Evolutionary conservation across 2,888 invertebrate genomes (phyloP), one percentile per base, ranked within the genome.

Genomic region (Apodemia mormo): DNA sequence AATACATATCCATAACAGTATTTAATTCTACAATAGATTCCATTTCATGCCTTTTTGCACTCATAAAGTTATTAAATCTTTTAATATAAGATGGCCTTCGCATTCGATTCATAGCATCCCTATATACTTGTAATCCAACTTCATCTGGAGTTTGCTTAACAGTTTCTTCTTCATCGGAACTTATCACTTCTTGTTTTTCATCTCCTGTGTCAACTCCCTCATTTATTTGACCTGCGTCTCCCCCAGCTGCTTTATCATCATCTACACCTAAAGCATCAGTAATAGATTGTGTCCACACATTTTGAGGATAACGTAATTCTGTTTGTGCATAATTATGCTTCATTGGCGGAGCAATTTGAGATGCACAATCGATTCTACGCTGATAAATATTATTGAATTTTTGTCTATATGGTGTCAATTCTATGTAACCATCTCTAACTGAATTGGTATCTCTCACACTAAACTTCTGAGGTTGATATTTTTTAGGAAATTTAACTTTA

Each of bases 401-500:
- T 68, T 94, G 90, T 45, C 94, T 94, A 56, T 88, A 92, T 9
- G 95, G 94, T 67, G 94, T 84, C 40, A 97, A 82, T 79, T 96
- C 96, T 71, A 95, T 93, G 76, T 94, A 96, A 12, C 96, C 96
- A 83, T 97, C 96, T 68, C 95, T 90, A 22, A 94, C 94, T 65
- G 95, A 94, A 66, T 93, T 89, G 0, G 94, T 92, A 70, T 92
- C 89, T 73, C 96, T 93, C 30, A 94, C 85, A 45, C 83, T 79
- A 75, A 96, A 95, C 40, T 89, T 85, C 14, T 86, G 81, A 0
- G 92, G 88, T 67, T 88, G 83, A 74, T 89, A 87, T 43, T 77
- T 76, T 2, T 89, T 90, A 1, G 96, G 95, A 84, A 95, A 96
- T 56, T 94, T 93, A 40, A 94, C 92, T 82, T 95, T 95, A 54